Evolutionary conservation across 2,797 vertebrate species (phyloP), one percentile per base, ranked within the genome.

Genomic region (Erpetoichthys calabaricus): DNA sequence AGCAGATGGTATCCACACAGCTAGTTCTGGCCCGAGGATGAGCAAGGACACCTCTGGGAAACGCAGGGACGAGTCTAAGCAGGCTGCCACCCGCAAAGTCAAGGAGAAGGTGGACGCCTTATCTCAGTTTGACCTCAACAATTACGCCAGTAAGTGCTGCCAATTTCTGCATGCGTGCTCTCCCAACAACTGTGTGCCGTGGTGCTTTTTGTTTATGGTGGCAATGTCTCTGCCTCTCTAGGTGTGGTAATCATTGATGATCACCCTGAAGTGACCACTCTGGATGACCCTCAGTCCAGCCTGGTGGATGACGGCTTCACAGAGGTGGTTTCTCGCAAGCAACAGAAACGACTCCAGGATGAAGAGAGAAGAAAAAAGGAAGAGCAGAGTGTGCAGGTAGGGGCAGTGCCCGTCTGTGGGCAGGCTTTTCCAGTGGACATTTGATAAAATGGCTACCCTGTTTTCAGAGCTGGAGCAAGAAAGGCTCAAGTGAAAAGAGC

Each of bases 181-280:
- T 25, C 25, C 25, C 25, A 25, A 25, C 25, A 25, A 25, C 25
- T 2, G 25, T 25, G 6, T 6, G 53, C 41, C n/a, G 3, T 53
- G 8, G 51, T 10, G 51, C 51, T 10, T 9, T 47, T 6, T 53
- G 51, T n/a, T 9, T n/a, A 10, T n/a, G 51, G 25, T 25, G 25
- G 2, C 25, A 25, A 25, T 25, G 25, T 25, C 6, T 53, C 10
- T 25, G 6, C 51, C 56, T 10, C 67, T 69, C 0, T 56, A 99
- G 96, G 96, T 79, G 96, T 99, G 72, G 96, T 99, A 62, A 98
- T 99, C 68, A 99, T 99, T 67, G 96, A 99, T 65, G 94, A 99
- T 74, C 96, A 98, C 68, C 96, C 96, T 42, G 95, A 98, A 78
- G 96, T 98, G 59, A 99, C 95, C 9, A 96, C 93, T 53, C 85